Percentiles rank a stretch among this genome's conserved stretches.
Evolutionary conservation across 2,113 vertebrate genomes (phyloP).

Genomic region (Phrynosoma platyrhinos): DNA sequence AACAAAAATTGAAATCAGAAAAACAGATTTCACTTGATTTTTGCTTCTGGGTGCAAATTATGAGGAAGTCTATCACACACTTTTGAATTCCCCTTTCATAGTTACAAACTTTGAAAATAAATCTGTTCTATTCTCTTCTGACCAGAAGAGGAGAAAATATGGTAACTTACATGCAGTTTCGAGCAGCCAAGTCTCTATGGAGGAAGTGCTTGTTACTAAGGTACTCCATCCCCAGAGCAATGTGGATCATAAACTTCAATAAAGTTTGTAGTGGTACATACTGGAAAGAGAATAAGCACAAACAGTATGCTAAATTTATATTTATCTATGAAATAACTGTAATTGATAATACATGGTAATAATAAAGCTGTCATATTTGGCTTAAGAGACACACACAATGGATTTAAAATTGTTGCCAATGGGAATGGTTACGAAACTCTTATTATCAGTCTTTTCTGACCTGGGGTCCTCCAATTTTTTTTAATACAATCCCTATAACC

Average conservation of each 20-base stretch:
- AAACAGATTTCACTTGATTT: not conserved
- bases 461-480: no score
- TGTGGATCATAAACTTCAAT: constrained; percentile 96
- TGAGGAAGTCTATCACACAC: not conserved
- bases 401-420: not conserved
- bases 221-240: constrained; percentile 96
- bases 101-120: not conserved
- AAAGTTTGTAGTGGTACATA: constrained; percentile 88
- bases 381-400: not conserved
- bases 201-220: constrained; percentile 92
- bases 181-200: constrained; percentile 93
- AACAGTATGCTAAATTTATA: not conserved
- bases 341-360: not conserved
- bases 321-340: not conserved
- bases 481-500: no score
- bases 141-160: not conserved
- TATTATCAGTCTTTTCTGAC: no score
- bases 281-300: constrained; percentile 65
- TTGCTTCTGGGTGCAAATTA: not conserved
- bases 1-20: not conserved
- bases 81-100: not conserved
- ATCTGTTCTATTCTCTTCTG: not conserved
- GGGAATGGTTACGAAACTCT: not conserved
- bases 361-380: not conserved
- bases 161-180: constrained; percentile 94